Percentiles rank a stretch among this genome's conserved stretches.
Evolutionary conservation across 2,888 invertebrate genomes (phyloP).

Genomic region (Lasioglossum figueresi): DNA sequence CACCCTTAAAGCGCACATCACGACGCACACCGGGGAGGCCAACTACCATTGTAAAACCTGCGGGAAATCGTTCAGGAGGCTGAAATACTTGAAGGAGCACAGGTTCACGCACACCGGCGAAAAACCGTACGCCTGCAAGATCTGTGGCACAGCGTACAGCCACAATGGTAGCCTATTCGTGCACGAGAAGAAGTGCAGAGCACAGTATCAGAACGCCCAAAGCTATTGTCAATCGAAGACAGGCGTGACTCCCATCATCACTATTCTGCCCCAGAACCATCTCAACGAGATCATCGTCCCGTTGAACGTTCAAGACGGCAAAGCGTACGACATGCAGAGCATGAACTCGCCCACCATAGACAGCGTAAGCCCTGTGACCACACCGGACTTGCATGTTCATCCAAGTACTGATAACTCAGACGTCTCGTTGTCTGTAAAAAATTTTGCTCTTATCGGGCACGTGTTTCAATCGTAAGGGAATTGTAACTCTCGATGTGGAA

Average conservation of each 20-base stretch:
- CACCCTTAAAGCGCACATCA: constrained; percentile 80
- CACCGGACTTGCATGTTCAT: constrained; percentile 63
- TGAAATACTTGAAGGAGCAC: constrained; percentile 80
- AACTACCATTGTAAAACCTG: constrained; percentile 82
- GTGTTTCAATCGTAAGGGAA: constrained; percentile 72
- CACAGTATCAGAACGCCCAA: constrained; percentile 68
- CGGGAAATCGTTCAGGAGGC: constrained; percentile 78
- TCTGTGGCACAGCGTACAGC: constrained; percentile 80
- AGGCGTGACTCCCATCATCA: constrained; percentile 63
- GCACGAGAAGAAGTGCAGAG: constrained; percentile 79
- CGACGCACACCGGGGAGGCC: constrained; percentile 81
- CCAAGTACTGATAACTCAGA: constrained; percentile 64
- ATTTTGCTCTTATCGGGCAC: constrained; percentile 74
- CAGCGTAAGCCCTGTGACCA: constrained; percentile 38
- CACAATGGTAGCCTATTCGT: constrained; percentile 81
- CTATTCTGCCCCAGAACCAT: constrained; percentile 64
- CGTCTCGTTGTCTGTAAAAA: constrained; percentile 67
- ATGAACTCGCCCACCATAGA: constrained; percentile 50
- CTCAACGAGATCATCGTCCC: constrained; percentile 54
- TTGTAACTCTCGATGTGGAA: constrained; percentile 1
- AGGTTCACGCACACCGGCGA: constrained; percentile 80
- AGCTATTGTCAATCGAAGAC: constrained; percentile 51
- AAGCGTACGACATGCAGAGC: constrained; percentile 64
- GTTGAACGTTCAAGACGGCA: constrained; percentile 58
- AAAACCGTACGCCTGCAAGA: constrained; percentile 80